Evolutionary conservation across 2,888 invertebrate genomes (phyloP).

Genomic region (Timema cristinae): DNA sequence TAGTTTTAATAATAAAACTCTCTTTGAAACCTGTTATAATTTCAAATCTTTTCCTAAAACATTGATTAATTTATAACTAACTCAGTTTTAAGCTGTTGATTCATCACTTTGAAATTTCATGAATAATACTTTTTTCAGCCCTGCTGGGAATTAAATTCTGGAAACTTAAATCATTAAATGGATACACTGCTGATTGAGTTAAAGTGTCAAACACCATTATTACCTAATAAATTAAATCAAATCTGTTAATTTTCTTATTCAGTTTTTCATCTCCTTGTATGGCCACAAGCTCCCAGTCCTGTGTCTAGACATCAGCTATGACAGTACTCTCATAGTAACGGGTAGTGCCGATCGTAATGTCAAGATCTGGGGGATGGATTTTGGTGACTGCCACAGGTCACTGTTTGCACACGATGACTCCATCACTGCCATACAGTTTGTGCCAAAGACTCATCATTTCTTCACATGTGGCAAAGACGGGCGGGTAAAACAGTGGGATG

Average conservation of each 20-base stretch:
- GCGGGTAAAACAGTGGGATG: conserved; percentile 96
- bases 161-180: no score
- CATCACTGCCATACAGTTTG: conserved; percentile 82
- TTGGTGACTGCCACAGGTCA: conserved; percentile 96
- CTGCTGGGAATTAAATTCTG: no score
- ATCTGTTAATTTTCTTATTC: conserved; percentile 37
- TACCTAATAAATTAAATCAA: no score
- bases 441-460: conserved; percentile 87
- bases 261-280: conserved; percentile 91
- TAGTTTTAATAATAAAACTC: no score
- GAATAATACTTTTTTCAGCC: no score
- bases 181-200: no score
- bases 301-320: conserved; percentile 89
- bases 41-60: no score
- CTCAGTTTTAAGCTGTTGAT: no score
- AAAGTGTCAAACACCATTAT: no score
- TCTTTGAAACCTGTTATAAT: no score
- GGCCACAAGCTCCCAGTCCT: conserved; percentile 94
- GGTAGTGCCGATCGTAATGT: conserved; percentile 94
- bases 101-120: no score
- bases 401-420: conserved; percentile 96
- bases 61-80: no score
- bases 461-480: conserved; percentile 94
- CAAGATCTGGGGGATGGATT: conserved; percentile 98
- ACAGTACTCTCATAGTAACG: conserved; percentile 81